Evolutionary conservation across 2,797 vertebrate genomes (phyloP).

Genomic region (Sternarchorhynchus goeldii): DNA sequence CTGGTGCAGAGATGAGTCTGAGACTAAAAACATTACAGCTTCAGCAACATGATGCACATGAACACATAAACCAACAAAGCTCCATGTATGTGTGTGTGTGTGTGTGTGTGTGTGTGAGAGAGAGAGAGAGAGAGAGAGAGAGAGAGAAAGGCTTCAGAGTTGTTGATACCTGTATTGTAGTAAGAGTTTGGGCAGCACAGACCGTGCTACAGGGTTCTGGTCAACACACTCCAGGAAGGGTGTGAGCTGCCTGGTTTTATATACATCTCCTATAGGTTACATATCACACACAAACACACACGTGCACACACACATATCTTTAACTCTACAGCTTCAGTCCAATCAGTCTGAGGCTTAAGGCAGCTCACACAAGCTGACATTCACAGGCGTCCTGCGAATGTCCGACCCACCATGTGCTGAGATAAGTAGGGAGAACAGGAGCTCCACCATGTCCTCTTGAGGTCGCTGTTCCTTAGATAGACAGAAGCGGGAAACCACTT

Average conservation of each 20-base stretch:
- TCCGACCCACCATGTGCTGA: slow-evolving; percentile 65
- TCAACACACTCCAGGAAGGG: slow-evolving; percentile 79
- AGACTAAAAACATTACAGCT: no score
- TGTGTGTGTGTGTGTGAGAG: not conserved
- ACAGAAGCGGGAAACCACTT: slow-evolving; percentile 78
- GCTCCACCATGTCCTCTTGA: slow-evolving; percentile 68
- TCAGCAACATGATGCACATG: not conserved
- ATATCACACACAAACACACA: slow-evolving; percentile 4
- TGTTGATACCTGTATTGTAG: slow-evolving; percentile 74
- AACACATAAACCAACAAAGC: not conserved
- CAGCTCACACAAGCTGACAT: no score
- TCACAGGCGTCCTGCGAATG: no score
- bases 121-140: no score
- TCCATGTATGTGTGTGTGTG: not conserved
- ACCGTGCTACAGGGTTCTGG: slow-evolving; percentile 75
- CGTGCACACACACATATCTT: not conserved
- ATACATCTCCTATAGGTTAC: slow-evolving; percentile 65
- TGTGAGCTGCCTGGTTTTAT: slow-evolving; percentile 73
- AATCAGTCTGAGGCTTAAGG: no score
- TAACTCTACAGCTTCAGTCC: no score
- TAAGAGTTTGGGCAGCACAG: slow-evolving; percentile 76
- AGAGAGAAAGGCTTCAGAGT: not conserved
- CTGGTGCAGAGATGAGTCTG: not conserved
- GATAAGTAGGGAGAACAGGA: slow-evolving; percentile 77
- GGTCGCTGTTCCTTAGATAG: slow-evolving; percentile 65